Evolutionary conservation across 2,113 vertebrate species (phyloP).

Genomic region (Lepisosteus oculatus): DNA sequence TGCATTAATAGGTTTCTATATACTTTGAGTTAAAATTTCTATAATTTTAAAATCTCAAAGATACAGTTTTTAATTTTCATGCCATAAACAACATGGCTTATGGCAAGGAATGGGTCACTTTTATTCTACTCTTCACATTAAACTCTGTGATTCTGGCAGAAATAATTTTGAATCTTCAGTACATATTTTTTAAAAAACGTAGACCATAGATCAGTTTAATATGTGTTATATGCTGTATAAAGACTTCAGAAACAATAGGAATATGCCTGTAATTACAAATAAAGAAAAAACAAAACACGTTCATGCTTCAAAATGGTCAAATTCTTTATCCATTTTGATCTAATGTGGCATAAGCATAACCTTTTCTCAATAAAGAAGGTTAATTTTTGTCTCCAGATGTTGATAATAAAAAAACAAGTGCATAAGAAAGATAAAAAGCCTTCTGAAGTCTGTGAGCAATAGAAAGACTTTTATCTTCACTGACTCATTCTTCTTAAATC

Average conservation of each 20-base stretch:
- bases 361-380: conserved; percentile 17
- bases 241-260: not conserved
- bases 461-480: conserved; percentile 19
- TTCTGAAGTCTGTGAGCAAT: conserved; percentile 8
- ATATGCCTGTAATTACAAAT: conserved; percentile 1
- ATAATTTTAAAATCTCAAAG: too few relatives aligned
- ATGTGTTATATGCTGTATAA: too few relatives aligned
- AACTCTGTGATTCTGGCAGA: too few relatives aligned
- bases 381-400: conserved; percentile 19
- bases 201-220: too few relatives aligned
- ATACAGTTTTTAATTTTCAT: too few relatives aligned
- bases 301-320: conserved; percentile 2
- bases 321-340: conserved; percentile 11
- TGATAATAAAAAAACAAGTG: conserved; percentile 7
- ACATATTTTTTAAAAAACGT: too few relatives aligned
- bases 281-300: not conserved
- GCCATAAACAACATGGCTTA: too few relatives aligned
- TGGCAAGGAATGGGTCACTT: too few relatives aligned
- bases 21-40: too few relatives aligned
- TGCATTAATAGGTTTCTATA: too few relatives aligned
- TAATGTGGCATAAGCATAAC: conserved; percentile 9
- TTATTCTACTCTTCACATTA: too few relatives aligned
- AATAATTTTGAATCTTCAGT: too few relatives aligned
- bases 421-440: conserved; percentile 10
- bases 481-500: conserved; percentile 10